Evolutionary conservation across 2,797 vertebrate genomes (phyloP), one percentile per base, ranked within the genome.

Genomic region (Centroberyx gerrardi): DNA sequence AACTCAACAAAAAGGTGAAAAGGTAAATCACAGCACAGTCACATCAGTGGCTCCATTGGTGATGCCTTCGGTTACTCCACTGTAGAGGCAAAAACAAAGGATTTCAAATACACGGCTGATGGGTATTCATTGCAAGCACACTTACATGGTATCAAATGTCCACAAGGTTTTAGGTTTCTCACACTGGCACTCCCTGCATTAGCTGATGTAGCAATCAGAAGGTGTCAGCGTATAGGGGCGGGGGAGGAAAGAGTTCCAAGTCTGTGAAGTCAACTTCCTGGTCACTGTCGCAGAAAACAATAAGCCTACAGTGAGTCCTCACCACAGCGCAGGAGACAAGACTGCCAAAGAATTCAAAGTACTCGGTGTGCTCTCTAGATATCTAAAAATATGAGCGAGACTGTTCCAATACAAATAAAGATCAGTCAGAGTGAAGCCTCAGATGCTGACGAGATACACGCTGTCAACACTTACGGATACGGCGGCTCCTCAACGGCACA

Each of bases 241-340:
- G 94, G 27, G 94, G 95, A 63, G 94, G 94, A 58, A 96, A 89
- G 9, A 94, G 66, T 40, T 88, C 93, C 72, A 94, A 4, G 55
- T 93, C 93, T 12, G 90, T 77, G 78, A 94, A 93, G 85, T 94
- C 93, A 7, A 87, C 80, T 74, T 94, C 92, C 46, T 92, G 90
- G 61, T 94, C 94, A 0, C 94, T 95, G 87, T 71, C 52, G 68
- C 8, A 68, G 9, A 51, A 76, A 81, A 72, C 76, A 54, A 54
- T 6, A 56, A 29, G 44, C 36, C 40, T n/a, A 18, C 49, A 55
- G 15, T 69, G 49, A 76, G 29, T 61, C 42, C 2, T 13, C 22
- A 68, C 33, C 14, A 33, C 13, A 53, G 42, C n/a, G 78, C 38
- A 42, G 8, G 42, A 53, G 8, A 22, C 36, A 55, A 63, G 17